phyloP scores from a whole-genome alignment of 2,113 vertebrate genomes.

The Poeciliopsis turrubarensis region DNA sequence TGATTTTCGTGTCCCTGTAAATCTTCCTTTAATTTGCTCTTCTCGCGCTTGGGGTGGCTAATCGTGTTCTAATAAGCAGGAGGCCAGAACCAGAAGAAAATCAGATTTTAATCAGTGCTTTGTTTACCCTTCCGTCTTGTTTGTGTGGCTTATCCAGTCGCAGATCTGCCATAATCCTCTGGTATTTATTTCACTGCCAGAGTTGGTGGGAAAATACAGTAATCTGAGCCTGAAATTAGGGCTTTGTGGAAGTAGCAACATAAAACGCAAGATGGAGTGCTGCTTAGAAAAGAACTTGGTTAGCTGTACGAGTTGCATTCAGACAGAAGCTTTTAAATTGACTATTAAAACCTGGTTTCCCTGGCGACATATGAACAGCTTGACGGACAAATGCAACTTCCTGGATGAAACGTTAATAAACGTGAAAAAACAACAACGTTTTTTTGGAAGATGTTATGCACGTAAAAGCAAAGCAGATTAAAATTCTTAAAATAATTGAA shows the following conservation, averaged over 20 bases:
- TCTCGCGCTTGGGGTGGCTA: conserved; percentile 12
- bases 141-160: conserved; percentile 32
- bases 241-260: conserved; percentile 5
- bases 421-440: too few relatives aligned
- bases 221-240: conserved; percentile 33
- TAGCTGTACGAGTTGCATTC: too few relatives aligned
- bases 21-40: conserved; percentile 43
- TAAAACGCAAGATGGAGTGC: neutral
- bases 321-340: neutral
- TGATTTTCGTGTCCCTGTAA: conserved; percentile 47
- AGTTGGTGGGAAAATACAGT: conserved; percentile 39
- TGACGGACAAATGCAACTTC: too few relatives aligned
- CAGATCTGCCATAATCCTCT: conserved; percentile 35
- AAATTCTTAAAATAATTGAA: too few relatives aligned
- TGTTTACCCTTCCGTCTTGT: conserved; percentile 49
- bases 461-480: too few relatives aligned
- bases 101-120: conserved; percentile 47
- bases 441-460: too few relatives aligned
- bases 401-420: too few relatives aligned
- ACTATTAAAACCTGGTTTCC: neutral
- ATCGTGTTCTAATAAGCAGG: conserved; percentile 33
- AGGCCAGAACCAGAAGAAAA: conserved; percentile 9
- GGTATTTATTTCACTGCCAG: conserved; percentile 12
- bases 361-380: too few relatives aligned
- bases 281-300: neutral